Evolutionary conservation across 2,113 vertebrate species (phyloP).

Genomic region (Dermatemys mawii): DNA sequence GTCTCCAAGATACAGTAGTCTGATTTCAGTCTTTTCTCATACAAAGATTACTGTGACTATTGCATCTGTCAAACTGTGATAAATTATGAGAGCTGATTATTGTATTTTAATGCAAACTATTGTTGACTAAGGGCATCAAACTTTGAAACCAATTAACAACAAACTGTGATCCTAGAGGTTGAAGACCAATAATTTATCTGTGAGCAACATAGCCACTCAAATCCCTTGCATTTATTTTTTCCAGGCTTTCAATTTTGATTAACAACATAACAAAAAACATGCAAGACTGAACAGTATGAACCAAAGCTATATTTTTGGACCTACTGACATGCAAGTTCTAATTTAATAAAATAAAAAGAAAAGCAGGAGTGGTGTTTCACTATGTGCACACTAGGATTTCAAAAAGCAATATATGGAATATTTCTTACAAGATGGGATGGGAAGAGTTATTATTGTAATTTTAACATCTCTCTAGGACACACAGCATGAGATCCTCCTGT

Average conservation of each 20-base stretch:
- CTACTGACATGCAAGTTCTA: slow-evolving; percentile 57
- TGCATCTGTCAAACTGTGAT: slow-evolving; percentile 14
- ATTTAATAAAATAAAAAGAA: slow-evolving; percentile 57
- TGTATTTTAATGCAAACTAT: slow-evolving; percentile 55
- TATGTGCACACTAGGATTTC: slow-evolving; percentile 61
- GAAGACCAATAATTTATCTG: slow-evolving; percentile 48
- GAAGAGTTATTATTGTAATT: slow-evolving; percentile 65
- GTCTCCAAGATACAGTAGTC: background rate
- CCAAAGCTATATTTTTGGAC: slow-evolving; percentile 42
- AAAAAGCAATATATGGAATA: slow-evolving; percentile 58
- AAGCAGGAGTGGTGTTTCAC: slow-evolving; percentile 60
- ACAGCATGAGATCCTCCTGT: slow-evolving; percentile 26
- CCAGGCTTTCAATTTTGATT: slow-evolving; percentile 71
- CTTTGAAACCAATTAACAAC: slow-evolving; percentile 58
- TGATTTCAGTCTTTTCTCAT: slow-evolving; percentile 19
- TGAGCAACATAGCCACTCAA: slow-evolving; percentile 52
- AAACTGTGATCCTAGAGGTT: slow-evolving; percentile 25
- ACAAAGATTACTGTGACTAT: background rate
- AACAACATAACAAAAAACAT: slow-evolving; percentile 61
- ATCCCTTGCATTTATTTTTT: slow-evolving; percentile 68
- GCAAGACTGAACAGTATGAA: slow-evolving; percentile 52
- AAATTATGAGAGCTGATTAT: slow-evolving; percentile 35
- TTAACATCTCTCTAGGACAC: slow-evolving; percentile 46
- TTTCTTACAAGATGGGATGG: slow-evolving; percentile 45
- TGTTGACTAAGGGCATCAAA: slow-evolving; percentile 24